Conservation (phyloP, 2,888 invertebrate genomes). For the Calliphora vomitoria region DNA sequence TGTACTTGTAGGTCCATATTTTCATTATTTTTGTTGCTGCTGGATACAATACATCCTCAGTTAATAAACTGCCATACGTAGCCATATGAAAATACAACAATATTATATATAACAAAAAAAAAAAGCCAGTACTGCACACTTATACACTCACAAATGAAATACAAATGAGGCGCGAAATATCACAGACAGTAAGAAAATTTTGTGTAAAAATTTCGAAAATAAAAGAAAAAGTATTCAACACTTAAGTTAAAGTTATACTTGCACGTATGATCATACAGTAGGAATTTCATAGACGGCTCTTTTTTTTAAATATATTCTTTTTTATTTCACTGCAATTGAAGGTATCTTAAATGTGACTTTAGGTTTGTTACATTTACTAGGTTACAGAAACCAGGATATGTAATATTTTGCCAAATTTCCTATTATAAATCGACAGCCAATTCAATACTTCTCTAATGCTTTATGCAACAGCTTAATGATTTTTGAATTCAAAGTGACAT, state of each 20-base stretch:
- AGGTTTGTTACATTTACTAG: background rate
- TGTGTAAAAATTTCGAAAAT: background rate
- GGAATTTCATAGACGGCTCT: slow-evolving; percentile 37
- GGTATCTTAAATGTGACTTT: background rate
- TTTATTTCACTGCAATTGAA: background rate
- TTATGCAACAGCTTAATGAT: too few species aligned
- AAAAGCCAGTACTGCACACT: background rate
- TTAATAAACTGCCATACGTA: slow-evolving; percentile 47
- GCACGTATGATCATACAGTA: slow-evolving; percentile 12
- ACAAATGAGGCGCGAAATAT: slow-evolving; percentile 69
- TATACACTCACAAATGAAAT: slow-evolving; percentile 3
- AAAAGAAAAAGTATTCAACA: slow-evolving; percentile 16
- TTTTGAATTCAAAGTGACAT: too few species aligned
- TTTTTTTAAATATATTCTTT: background rate
- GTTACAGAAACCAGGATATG: too few species aligned
- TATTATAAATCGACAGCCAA: too few species aligned
- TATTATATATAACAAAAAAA: background rate
- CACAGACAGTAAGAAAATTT: slow-evolving; percentile 52
- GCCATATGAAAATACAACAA: slow-evolving; percentile 14
- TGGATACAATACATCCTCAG: slow-evolving; percentile 43
- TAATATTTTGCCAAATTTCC: too few species aligned
- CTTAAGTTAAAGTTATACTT: slow-evolving; percentile 16
- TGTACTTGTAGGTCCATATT: slow-evolving; percentile 55
- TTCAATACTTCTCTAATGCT: too few species aligned
- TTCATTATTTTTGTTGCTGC: slow-evolving; percentile 30